phyloP scores from a whole-genome alignment of 1,140 invertebrate species.

The Epicauta chinensis region DNA sequence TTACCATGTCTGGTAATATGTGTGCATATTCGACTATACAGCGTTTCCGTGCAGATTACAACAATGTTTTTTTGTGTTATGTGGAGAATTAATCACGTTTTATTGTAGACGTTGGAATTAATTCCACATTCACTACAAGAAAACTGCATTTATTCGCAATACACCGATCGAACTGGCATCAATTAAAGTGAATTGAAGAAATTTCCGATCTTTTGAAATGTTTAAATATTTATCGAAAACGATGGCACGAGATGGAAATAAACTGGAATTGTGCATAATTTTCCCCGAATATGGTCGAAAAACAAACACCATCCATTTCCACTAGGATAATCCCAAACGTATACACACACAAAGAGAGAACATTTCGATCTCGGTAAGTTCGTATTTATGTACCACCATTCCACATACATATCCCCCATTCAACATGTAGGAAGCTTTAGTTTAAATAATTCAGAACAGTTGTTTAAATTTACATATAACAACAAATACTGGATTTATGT shows the following conservation, averaged over 20 bases:
- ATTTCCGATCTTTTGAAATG: too few species aligned
- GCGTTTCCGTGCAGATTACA: constrained; percentile 5
- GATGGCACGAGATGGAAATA: background rate
- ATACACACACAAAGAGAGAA: too few species aligned
- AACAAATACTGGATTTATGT: constrained; percentile 10
- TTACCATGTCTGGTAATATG: constrained; percentile 14
- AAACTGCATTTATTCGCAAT: too few species aligned
- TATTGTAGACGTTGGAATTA: background rate
- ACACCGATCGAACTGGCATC: too few species aligned
- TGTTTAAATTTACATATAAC: constrained; percentile 18
- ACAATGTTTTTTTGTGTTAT: constrained; percentile 15
- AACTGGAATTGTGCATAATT: constrained; percentile 9
- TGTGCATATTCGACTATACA: constrained; percentile 7
- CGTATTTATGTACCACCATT: background rate
- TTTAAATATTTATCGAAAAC: too few species aligned
- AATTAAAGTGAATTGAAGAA: too few species aligned
- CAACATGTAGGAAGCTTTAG: constrained; percentile 10
- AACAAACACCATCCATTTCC: constrained; percentile 17
- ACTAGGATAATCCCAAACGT: constrained; percentile 14
- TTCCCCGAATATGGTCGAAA: constrained; percentile 9
- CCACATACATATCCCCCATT: background rate
- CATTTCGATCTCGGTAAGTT: too few species aligned
- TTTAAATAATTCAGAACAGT: constrained; percentile 15
- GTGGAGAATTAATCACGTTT: constrained; percentile 14
- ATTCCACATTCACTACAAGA: too few species aligned